Conservation (phyloP, 53 echinoderm and acorn worm genomes). For the Mesocentrotus franciscanus region DNA sequence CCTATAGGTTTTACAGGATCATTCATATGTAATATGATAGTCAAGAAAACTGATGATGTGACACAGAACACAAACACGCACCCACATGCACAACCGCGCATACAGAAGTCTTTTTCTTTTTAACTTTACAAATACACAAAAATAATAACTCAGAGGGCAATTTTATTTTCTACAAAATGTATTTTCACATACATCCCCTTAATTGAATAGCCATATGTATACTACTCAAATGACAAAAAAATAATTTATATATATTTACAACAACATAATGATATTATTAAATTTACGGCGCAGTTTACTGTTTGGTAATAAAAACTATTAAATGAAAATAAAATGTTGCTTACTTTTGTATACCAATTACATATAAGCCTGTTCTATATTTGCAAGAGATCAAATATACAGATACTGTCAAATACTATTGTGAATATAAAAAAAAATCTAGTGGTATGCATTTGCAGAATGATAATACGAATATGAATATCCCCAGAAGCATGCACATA, state of each 20-base stretch:
- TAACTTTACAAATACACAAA: background rate
- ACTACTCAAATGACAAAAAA: constrained; percentile 46
- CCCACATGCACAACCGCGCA: too few relatives aligned
- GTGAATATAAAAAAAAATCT: background rate
- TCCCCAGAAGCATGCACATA: background rate
- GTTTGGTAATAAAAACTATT: background rate
- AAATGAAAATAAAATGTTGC: constrained; percentile 31
- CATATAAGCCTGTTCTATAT: constrained; percentile 23
- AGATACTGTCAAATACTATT: background rate
- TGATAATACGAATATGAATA: background rate
- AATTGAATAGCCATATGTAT: constrained; percentile 18
- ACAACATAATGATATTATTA: background rate
- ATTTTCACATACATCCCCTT: constrained; percentile 8
- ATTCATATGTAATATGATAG: too few relatives aligned
- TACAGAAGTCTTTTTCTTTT: too few relatives aligned
- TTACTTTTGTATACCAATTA: background rate
- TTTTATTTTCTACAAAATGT: constrained; percentile 17
- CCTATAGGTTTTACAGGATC: too few relatives aligned
- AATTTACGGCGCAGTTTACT: constrained; percentile 13
- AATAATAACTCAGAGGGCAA: background rate
- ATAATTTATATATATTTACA: constrained; percentile 36
- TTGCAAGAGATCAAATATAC: constrained; percentile 43
- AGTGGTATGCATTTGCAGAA: background rate
- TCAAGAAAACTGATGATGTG: too few relatives aligned
- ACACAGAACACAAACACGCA: too few relatives aligned